Evolutionary conservation across 2,797 vertebrate genomes (phyloP), one percentile per base, ranked within the genome.

Genomic region (Malacoctenus gilli): DNA sequence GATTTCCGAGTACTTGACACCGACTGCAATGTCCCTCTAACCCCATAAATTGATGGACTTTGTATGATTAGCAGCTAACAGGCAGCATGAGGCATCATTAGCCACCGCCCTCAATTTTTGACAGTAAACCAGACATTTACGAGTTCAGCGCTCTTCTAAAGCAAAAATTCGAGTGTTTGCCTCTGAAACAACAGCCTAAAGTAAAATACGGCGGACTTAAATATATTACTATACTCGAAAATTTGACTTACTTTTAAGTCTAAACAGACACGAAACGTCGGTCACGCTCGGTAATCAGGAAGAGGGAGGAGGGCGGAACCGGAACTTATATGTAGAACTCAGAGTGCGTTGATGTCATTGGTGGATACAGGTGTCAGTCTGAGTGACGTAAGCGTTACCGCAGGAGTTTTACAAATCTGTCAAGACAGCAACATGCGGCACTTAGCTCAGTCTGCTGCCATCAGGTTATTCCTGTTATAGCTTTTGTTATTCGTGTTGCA

Each of bases 221-320:
- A 9, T 0, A 3, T 1, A n/a, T 4, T 40, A 7, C 16, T 38
- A 0, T n/a, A n/a, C n/a, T n/a, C n/a, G n/a, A n/a, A n/a, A n/a
- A n/a, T n/a, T 28, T 25, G 14, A 90, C 93, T 89, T 89, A 94
- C 93, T 93, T n/a, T 93, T 94, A 94, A 94, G 93, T 92, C 93
- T 93, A 49, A 75, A 87, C 8, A 92, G 93, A 94, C 93, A 90
- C 93, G 92, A 94, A 93, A 94, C 93, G 91, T 88, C 66, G 85
- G 89, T 85, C 91, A 91, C 93, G 92, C 93, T 91, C 60, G 31
- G 42, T 56, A 75, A 66, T 89, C 79, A 81, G 76, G 83, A 81
- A 84, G 83, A 79, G 74, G 79, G 63, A 15, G 40, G 12, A 15
- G 36, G 55, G 54, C 0, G 31, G n/a, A 0, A 56, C 49, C 62